phyloP scores from a whole-genome alignment of 2,888 invertebrate genomes.

The Dynastes grantii region DNA sequence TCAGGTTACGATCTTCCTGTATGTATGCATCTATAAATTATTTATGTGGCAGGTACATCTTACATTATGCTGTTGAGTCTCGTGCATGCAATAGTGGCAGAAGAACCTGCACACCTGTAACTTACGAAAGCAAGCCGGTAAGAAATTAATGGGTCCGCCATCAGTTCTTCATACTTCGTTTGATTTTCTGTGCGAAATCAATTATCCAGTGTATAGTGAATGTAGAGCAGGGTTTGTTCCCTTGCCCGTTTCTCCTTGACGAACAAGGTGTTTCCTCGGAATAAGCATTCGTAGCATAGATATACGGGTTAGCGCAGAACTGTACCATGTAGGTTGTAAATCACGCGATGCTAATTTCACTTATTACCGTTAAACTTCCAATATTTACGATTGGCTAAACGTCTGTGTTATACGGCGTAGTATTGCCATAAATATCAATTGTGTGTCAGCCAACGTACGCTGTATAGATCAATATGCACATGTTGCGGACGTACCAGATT shows the following conservation, averaged over 20 bases:
- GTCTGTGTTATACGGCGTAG: slow-evolving; percentile 18
- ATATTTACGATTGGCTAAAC: slow-evolving; percentile 39
- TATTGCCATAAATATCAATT: slow-evolving; percentile 44
- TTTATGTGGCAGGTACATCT: too few species aligned
- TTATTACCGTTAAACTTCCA: slow-evolving; percentile 45
- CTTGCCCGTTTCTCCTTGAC: neutral
- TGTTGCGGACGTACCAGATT: slow-evolving; percentile 8
- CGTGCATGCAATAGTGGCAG: neutral
- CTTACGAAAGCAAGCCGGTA: neutral
- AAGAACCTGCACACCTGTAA: neutral
- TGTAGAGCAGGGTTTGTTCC: neutral
- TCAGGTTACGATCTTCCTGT: too few species aligned
- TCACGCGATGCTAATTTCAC: slow-evolving; percentile 44
- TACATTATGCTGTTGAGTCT: too few species aligned
- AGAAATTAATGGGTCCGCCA: neutral
- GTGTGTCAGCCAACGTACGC: slow-evolving; percentile 25
- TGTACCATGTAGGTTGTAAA: slow-evolving; percentile 30
- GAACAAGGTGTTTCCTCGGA: neutral
- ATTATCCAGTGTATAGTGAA: slow-evolving; percentile 1
- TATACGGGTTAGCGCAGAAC: neutral
- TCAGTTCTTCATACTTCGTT: slow-evolving; percentile 9
- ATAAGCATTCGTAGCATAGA: neutral
- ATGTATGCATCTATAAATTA: too few species aligned
- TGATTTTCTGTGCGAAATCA: slow-evolving; percentile 15
- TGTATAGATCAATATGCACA: slow-evolving; percentile 30